These are phyloP conservation scores for Loris lydekkerianus DNA, from an alignment of 2,797 vertebrate species.

Conservation along the genomic window DNA sequence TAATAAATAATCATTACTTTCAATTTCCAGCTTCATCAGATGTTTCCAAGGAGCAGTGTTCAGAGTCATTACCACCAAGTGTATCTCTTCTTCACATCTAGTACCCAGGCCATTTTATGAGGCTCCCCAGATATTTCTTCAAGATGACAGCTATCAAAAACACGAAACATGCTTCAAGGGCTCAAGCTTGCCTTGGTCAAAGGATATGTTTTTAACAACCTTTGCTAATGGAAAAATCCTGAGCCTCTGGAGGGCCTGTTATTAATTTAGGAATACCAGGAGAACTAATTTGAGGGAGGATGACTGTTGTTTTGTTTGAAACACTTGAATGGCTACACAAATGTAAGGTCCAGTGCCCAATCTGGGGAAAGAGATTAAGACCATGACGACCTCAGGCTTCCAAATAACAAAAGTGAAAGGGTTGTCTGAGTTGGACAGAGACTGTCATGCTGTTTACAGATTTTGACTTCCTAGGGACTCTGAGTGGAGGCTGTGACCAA, in stretches of 20 bases:
- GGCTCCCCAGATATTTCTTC: background rate
- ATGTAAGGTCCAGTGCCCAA: background rate
- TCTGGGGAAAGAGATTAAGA: background rate
- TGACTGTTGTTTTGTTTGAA: background rate
- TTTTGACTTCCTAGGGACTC: background rate
- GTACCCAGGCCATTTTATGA: background rate
- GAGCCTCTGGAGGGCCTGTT: background rate
- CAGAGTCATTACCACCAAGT: background rate
- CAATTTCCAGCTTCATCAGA: background rate
- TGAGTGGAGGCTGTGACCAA: background rate
- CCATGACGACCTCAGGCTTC: background rate
- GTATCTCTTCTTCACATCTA: background rate
- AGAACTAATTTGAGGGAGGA: background rate
- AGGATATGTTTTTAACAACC: background rate
- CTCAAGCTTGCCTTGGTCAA: background rate
- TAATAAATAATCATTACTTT: background rate
- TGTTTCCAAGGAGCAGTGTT: background rate
- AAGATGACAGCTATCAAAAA: background rate
- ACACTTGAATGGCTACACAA: background rate
- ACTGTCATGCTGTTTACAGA: background rate
- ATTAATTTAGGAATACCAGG: background rate
- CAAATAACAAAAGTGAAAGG: background rate
- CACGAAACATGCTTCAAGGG: background rate
- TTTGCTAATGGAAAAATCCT: background rate
- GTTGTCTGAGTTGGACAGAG: background rate